A percentile compares a stretch with the other conserved stretches of the same genome.
Evolutionary conservation across 2,797 vertebrate genomes (phyloP).

Genomic region (Streptopelia turtur): DNA sequence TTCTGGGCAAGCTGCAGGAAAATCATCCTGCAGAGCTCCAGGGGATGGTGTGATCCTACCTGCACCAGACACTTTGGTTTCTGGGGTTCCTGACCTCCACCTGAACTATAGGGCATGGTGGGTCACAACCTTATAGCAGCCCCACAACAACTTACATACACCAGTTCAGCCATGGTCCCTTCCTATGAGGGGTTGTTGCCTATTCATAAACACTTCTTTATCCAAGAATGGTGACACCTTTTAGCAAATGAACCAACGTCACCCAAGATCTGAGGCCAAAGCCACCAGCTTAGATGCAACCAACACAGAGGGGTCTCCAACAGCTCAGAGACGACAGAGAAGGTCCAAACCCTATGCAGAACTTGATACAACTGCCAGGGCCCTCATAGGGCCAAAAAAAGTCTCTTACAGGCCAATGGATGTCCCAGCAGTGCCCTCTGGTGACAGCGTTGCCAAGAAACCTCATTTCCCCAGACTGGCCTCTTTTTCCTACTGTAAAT

Average conservation of each 20-base stretch:
- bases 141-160: rapidly evolving
- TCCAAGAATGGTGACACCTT: rapidly evolving
- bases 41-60: not conserved
- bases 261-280: not conserved
- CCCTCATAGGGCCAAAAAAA: not conserved
- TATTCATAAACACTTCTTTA: not conserved
- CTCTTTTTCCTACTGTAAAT: not conserved
- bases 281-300: not conserved
- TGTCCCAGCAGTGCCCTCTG: not conserved
- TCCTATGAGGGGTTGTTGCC: rapidly evolving
- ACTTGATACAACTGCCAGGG: not conserved
- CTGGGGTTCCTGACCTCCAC: not conserved
- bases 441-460: not conserved
- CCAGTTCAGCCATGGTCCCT: not conserved
- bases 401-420: rapidly evolving
- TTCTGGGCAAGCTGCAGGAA: not conserved
- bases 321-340: not conserved
- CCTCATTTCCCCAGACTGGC: not conserved
- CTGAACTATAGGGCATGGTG: not conserved
- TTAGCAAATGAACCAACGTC: rapidly evolving
- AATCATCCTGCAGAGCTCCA: not conserved
- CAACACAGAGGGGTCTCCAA: not conserved
- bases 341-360: not conserved
- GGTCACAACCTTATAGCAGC: not conserved
- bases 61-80: rapidly evolving